Conservation (phyloP, 2,113 vertebrate genomes). For the Saimiri boliviensis region DNA sequence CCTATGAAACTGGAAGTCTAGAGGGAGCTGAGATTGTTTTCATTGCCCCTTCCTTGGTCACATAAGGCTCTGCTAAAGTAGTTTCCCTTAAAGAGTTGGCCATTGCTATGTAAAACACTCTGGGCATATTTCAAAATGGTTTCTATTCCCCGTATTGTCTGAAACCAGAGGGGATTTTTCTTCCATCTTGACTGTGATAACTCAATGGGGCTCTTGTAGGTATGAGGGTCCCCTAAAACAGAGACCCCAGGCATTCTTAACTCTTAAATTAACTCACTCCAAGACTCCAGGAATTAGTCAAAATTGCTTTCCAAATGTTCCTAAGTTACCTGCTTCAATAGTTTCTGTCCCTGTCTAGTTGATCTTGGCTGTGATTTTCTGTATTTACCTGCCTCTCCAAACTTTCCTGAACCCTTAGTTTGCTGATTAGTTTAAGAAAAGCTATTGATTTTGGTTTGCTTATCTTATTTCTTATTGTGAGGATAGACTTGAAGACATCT, state of each 20-base stretch:
- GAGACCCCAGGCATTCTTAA: background rate
- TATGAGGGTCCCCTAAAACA: background rate
- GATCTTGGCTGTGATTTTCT: too few species aligned
- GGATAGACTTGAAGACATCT: background rate
- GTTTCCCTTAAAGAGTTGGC: background rate
- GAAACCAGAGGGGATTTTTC: background rate
- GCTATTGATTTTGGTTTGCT: background rate
- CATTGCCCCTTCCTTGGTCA: background rate
- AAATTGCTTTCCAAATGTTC: background rate
- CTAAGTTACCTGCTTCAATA: background rate
- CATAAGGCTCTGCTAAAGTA: background rate
- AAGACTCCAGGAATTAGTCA: background rate
- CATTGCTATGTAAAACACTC: background rate
- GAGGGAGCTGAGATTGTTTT: background rate
- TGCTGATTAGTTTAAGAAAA: background rate
- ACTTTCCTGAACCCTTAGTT: background rate
- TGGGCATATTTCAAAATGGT: background rate
- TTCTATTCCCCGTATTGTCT: background rate
- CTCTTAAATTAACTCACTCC: background rate
- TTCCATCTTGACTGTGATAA: background rate
- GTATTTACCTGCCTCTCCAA: too few species aligned
- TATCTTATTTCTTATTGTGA: background rate
- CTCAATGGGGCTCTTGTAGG: background rate
- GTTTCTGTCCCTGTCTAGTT: background rate
- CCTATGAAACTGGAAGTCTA: background rate